phyloP scores from a whole-genome alignment of 1,140 invertebrate genomes.

The Anastrepha ludens region DNA sequence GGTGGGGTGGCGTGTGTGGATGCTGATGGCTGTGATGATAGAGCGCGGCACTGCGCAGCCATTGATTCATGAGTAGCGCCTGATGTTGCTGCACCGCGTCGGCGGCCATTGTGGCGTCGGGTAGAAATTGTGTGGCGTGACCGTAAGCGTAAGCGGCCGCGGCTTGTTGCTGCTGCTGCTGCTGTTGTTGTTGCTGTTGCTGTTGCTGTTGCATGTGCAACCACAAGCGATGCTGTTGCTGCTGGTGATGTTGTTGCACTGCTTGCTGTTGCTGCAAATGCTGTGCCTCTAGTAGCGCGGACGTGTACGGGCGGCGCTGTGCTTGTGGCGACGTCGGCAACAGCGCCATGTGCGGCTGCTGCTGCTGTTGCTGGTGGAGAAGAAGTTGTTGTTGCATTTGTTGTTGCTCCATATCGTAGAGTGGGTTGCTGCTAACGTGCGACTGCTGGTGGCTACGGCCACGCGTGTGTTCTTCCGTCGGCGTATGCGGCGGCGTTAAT shows the following conservation, averaged over 20 bases:
- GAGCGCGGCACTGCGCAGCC: constrained; percentile 82
- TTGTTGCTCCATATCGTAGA: constrained; percentile 61
- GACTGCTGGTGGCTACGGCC: constrained; percentile 63
- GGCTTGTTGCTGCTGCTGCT: constrained; percentile 62
- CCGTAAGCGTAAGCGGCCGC: constrained; percentile 64
- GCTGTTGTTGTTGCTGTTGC: constrained; percentile 57
- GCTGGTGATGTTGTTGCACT: constrained; percentile 60
- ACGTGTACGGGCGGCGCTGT: constrained; percentile 54
- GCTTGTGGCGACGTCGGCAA: constrained; percentile 48
- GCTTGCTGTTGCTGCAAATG: constrained; percentile 50
- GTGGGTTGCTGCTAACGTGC: constrained; percentile 61
- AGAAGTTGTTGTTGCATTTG: constrained; percentile 45
- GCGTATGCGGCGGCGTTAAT: constrained; percentile 83
- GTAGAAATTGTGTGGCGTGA: constrained; percentile 52
- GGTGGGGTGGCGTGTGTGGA: constrained; percentile 59
- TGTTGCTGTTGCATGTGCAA: constrained; percentile 62
- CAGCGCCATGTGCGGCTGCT: constrained; percentile 4
- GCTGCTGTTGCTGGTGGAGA: constrained; percentile 57
- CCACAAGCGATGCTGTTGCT: constrained; percentile 69
- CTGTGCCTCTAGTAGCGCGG: constrained; percentile 11
- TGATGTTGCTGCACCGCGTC: constrained; percentile 73
- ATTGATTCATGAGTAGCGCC: constrained; percentile 81
- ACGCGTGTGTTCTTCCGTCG: constrained; percentile 76
- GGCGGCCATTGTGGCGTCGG: constrained; percentile 65
- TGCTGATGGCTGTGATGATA: constrained; percentile 76